These are phyloP conservation scores for Tapirus indicus DNA, from an alignment of 2,797 vertebrate genomes.

Conservation along the genomic window DNA sequence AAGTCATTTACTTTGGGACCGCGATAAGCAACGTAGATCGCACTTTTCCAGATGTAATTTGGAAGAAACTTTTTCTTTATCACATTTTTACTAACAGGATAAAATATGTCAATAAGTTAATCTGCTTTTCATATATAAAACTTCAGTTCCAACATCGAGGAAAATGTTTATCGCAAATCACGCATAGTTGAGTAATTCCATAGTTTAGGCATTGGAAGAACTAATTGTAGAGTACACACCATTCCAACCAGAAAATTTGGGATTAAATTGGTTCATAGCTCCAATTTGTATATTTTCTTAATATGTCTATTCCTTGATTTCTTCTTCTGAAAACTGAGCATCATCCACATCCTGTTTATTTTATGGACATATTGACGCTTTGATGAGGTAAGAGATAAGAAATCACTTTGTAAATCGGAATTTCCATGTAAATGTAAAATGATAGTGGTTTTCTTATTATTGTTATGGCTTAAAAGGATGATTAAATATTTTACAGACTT, in stretches of 20 bases:
- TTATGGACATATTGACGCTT: neutral
- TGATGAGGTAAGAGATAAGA: neutral
- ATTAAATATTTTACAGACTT: neutral
- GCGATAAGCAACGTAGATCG: neutral
- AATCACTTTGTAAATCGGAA: neutral
- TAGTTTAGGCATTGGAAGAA: neutral
- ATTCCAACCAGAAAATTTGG: too few relatives aligned
- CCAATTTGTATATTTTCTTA: neutral
- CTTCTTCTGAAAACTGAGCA: neutral
- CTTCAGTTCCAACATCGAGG: neutral
- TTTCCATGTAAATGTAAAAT: neutral
- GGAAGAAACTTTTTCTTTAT: neutral
- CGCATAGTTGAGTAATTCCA: neutral
- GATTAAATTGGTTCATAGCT: neutral
- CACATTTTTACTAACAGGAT: neutral
- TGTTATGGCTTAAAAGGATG: neutral
- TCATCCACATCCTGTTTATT: neutral
- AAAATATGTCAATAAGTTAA: constrained; percentile 23
- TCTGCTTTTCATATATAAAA: constrained; percentile 1
- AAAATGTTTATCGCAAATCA: neutral
- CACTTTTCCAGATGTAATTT: neutral
- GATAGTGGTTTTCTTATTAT: neutral
- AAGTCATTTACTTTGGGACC: neutral
- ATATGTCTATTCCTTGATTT: neutral
- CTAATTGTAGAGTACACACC: too few relatives aligned